Conservation (phyloP, 2,888 invertebrate species). For the Volucella inanis region DNA sequence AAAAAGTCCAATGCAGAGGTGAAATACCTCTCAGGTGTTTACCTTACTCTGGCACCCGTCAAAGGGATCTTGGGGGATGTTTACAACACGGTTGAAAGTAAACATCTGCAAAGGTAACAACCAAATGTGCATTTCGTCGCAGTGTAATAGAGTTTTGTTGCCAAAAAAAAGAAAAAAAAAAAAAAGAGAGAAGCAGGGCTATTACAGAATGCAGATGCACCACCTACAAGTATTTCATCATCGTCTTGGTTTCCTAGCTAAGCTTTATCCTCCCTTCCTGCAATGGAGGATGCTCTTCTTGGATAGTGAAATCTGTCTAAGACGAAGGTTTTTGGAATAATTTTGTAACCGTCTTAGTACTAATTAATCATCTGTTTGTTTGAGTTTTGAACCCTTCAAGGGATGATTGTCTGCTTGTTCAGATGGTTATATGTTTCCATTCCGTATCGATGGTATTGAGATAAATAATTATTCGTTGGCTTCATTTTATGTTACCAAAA, state of each 20-base stretch:
- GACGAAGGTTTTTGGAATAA: no score
- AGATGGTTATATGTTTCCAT: no score
- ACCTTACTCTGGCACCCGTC: slow-evolving; percentile 6
- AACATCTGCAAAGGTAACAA: slow-evolving; percentile 68
- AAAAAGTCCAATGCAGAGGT: slow-evolving; percentile 46
- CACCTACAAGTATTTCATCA: no score
- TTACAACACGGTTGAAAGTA: slow-evolving; percentile 48
- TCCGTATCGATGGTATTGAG: slow-evolving; percentile 30
- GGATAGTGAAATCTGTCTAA: no score
- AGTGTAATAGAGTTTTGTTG: slow-evolving; percentile 62
- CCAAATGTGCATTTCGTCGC: slow-evolving; percentile 70
- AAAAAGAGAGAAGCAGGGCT: neutral
- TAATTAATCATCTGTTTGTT: slow-evolving; percentile 61
- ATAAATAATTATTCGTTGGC: slow-evolving; percentile 40
- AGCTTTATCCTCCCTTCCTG: no score
- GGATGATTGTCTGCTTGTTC: no score
- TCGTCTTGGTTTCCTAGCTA: no score
- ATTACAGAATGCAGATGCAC: slow-evolving; percentile 7
- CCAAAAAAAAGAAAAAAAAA: slow-evolving; percentile 34
- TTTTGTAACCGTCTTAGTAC: slow-evolving; percentile 39
- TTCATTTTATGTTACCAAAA: slow-evolving; percentile 63
- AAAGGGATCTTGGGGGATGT: slow-evolving; percentile 51
- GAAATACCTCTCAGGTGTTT: slow-evolving; percentile 25
- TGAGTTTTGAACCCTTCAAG: no score
- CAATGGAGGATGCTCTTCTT: no score